A percentile compares a stretch with the other conserved stretches of the same genome.
Conservation (phyloP, 2,113 vertebrate species). For the Hemiscyllium ocellatum region DNA sequence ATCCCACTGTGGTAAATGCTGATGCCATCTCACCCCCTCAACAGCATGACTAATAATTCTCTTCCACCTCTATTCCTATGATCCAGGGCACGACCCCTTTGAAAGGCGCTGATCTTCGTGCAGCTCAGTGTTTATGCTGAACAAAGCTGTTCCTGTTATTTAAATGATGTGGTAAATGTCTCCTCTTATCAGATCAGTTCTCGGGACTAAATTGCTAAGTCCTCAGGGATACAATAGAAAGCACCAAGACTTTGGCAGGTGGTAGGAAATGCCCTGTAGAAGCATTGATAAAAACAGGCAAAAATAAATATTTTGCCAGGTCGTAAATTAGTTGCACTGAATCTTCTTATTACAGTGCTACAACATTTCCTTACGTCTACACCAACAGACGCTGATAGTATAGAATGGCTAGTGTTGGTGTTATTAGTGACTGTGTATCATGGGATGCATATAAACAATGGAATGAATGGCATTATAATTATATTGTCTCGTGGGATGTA, state of each 20-base stretch:
- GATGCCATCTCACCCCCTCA: too few relatives aligned
- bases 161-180: neutral
- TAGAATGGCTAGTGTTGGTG: neutral
- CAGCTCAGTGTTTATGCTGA: slow-evolving; percentile 4
- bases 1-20: neutral
- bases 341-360: neutral
- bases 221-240: slow-evolving; percentile 23
- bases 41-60: neutral
- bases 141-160: slow-evolving; percentile 26
- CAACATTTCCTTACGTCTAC: neutral
- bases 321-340: neutral
- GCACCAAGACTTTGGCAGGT: neutral
- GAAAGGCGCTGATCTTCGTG: neutral
- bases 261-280: slow-evolving; percentile 21
- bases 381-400: neutral
- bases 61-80: too few relatives aligned
- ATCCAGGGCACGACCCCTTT: neutral
- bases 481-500: neutral
- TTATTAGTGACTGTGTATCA: neutral
- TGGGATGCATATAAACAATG: neutral
- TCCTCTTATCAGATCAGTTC: slow-evolving; percentile 3
- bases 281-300: slow-evolving; percentile 23
- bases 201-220: neutral
- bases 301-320: slow-evolving; percentile 30
- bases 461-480: neutral